Evolutionary conservation across 2,113 vertebrate genomes (phyloP).

Genomic region (Spea bombifrons): DNA sequence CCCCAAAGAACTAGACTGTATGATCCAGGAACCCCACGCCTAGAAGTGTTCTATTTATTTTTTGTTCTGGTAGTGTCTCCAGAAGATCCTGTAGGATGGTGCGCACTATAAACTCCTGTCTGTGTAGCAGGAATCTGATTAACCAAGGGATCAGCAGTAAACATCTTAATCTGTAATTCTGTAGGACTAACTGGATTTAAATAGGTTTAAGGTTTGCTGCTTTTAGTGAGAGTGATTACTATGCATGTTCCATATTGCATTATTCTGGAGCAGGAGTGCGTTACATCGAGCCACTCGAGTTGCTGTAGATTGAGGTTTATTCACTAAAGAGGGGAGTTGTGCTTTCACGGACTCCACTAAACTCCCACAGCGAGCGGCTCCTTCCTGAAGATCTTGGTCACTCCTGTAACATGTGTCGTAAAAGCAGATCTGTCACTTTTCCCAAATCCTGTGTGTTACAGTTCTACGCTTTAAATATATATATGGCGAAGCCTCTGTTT

Average conservation of each 20-base stretch:
- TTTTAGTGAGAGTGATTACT: constrained; percentile 13
- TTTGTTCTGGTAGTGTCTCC: neutral
- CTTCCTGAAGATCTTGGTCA: no score
- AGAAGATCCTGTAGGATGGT: constrained; percentile 11
- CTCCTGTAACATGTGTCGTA: no score
- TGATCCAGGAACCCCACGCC: neutral
- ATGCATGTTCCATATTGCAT: constrained; percentile 41
- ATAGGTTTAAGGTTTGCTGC: constrained; percentile 32
- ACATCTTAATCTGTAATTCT: constrained; percentile 13
- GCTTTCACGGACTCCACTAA: no score
- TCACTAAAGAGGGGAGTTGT: no score
- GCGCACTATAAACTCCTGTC: constrained; percentile 17
- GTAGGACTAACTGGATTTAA: constrained; percentile 8
- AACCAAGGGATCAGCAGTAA: neutral
- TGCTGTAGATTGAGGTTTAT: no score
- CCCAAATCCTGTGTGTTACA: no score
- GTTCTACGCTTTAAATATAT: no score
- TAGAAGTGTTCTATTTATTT: neutral
- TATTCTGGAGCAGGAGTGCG: constrained; percentile 7
- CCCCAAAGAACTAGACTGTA: constrained; percentile 9
- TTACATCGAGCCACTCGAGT: no score
- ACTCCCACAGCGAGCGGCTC: no score
- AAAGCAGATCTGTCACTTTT: no score
- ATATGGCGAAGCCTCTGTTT: no score
- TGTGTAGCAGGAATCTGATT: constrained; percentile 3